A percentile compares a stretch with the other conserved stretches of the same genome.
phyloP scores from a whole-genome alignment of 2,797 vertebrate species.

The Rhabdophis nuchalis region DNA sequence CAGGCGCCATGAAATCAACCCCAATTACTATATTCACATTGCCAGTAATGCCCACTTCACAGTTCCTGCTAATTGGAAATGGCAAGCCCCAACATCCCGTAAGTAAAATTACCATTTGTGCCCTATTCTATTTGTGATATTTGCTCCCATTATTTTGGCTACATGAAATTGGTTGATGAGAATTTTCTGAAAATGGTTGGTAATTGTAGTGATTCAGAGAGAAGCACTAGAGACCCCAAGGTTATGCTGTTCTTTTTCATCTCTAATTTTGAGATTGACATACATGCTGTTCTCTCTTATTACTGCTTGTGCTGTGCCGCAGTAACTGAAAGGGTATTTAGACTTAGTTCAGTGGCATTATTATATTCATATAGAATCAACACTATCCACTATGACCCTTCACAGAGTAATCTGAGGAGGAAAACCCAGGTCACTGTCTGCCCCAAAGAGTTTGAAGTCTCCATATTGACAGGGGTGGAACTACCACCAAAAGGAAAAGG shows the following conservation, averaged over 20 bases:
- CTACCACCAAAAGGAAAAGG: background rate
- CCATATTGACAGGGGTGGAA: background rate
- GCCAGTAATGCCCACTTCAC: slow-evolving; percentile 81
- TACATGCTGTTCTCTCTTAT: background rate
- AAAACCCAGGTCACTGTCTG: background rate
- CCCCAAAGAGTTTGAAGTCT: background rate
- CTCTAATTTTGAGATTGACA: background rate
- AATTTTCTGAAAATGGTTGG: slow-evolving; percentile 56
- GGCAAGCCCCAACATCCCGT: slow-evolving; percentile 74
- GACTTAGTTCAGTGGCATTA: background rate
- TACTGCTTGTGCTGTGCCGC: background rate
- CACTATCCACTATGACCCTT: background rate
- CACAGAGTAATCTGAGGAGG: no score
- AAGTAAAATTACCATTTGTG: slow-evolving; percentile 67
- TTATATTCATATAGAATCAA: background rate
- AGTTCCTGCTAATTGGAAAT: slow-evolving; percentile 76
- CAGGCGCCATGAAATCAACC: slow-evolving; percentile 80
- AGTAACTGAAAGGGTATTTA: background rate
- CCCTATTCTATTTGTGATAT: slow-evolving; percentile 58
- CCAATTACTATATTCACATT: slow-evolving; percentile 83
- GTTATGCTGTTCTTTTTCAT: slow-evolving; percentile 1
- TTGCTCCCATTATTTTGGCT: slow-evolving; percentile 55
- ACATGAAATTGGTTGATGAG: slow-evolving; percentile 55
- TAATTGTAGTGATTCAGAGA: slow-evolving; percentile 45
- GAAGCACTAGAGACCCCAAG: slow-evolving; percentile 9